Evolutionary conservation across 2,888 invertebrate species (phyloP).

Genomic region (Coleophora deauratella): DNA sequence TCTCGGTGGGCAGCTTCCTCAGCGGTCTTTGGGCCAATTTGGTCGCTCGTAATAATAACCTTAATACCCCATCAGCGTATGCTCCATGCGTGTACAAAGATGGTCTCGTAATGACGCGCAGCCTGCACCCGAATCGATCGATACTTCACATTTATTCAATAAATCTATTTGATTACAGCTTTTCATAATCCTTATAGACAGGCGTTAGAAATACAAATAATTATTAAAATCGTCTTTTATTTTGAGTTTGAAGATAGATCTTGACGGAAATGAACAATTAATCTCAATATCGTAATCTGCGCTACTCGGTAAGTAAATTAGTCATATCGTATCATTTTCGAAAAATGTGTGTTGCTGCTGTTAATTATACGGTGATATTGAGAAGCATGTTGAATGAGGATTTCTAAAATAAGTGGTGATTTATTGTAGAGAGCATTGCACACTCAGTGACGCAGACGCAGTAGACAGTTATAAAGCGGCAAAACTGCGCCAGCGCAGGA

Average conservation of each 20-base stretch:
- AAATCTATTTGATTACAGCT: constrained; percentile 31
- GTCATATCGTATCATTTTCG: constrained; percentile 46
- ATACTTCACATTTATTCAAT: constrained; percentile 47
- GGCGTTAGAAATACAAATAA: too few species aligned
- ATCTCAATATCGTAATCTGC: constrained; percentile 21
- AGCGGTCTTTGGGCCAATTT: constrained; percentile 70
- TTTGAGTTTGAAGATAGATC: too few species aligned
- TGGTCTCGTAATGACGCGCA: constrained; percentile 53
- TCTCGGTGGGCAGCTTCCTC: constrained; percentile 67
- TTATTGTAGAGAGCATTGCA: constrained; percentile 63
- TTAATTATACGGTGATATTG: constrained; percentile 48
- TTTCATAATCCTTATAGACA: not conserved
- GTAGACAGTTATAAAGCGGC: constrained; percentile 70
- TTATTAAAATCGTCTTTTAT: too few species aligned
- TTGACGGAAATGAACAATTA: constrained; percentile 17
- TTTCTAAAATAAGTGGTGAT: constrained; percentile 69
- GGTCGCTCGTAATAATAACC: constrained; percentile 67
- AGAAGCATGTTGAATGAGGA: constrained; percentile 57
- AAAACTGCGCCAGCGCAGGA: constrained; percentile 53
- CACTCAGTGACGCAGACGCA: constrained; percentile 62
- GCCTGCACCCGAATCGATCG: constrained; percentile 31
- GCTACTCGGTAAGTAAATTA: constrained; percentile 17
- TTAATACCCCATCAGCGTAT: constrained; percentile 66
- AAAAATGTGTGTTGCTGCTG: constrained; percentile 48
- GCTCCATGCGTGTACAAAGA: constrained; percentile 62